These are phyloP conservation scores for Chrysotoxum bicinctum DNA, from an alignment of 2,888 invertebrate species.

Conservation along the genomic window DNA sequence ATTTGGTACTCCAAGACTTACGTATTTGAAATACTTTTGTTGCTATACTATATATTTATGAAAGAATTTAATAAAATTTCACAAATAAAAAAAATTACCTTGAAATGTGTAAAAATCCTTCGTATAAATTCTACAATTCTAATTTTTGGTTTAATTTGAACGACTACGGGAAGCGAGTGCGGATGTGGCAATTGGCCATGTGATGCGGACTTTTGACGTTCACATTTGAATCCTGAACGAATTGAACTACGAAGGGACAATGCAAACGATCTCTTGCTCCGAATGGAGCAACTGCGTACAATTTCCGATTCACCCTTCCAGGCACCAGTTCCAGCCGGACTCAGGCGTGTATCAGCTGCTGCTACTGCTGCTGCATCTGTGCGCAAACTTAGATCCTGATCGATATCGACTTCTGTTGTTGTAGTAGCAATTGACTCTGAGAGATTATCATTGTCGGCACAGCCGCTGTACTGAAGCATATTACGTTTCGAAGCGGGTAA, in stretches of 20 bases:
- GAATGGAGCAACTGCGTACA: conserved; percentile 56
- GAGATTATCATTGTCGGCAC: conserved; percentile 74
- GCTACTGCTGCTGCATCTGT: conserved; percentile 18
- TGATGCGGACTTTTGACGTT: conserved; percentile 59
- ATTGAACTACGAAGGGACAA: conserved; percentile 46
- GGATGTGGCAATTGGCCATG: conserved; percentile 67
- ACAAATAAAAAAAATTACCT: conserved; percentile 72
- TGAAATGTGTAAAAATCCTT: conserved; percentile 76
- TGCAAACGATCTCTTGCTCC: conserved; percentile 56
- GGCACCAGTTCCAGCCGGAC: conserved; percentile 15
- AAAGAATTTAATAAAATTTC: too few relatives aligned
- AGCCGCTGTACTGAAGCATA: conserved; percentile 1
- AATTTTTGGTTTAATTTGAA: conserved; percentile 77
- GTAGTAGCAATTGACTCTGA: conserved; percentile 79
- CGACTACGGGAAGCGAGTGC: conserved; percentile 71
- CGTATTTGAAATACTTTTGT: too few relatives aligned
- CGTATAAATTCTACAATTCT: conserved; percentile 77
- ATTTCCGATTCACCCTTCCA: conserved; percentile 41
- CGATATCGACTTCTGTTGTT: conserved; percentile 79
- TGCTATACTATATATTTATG: too few relatives aligned
- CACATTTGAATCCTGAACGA: conserved; percentile 29
- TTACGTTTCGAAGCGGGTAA: conserved; percentile 34
- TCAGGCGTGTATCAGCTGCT: conserved; percentile 19
- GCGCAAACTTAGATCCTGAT: conserved; percentile 75
- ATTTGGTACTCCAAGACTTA: too few relatives aligned